These are phyloP conservation scores for Melolontha melolontha DNA, from an alignment of 2,888 invertebrate genomes.

Conservation along the genomic window DNA sequence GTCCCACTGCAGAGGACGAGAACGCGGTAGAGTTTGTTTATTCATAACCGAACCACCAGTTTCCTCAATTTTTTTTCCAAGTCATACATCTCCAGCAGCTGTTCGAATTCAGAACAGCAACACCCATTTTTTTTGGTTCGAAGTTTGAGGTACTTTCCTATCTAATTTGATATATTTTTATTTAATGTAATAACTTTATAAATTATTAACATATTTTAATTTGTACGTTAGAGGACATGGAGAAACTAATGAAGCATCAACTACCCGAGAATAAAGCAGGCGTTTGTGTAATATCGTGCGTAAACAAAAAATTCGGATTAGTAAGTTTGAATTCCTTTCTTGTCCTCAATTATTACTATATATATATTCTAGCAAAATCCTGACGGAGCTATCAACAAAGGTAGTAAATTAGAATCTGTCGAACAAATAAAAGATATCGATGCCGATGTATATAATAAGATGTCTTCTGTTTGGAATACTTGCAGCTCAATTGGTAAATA, in stretches of 20 bases:
- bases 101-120: no score
- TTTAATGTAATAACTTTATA: no score
- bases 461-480: conserved; percentile 42
- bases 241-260: conserved; percentile 59
- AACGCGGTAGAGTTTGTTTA: no score
- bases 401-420: conserved; percentile 1
- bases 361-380: conserved; percentile 38
- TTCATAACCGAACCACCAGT: no score
- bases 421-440: conserved; percentile 40
- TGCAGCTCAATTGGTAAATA: conserved; percentile 51
- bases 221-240: conserved; percentile 49
- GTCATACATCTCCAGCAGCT: no score
- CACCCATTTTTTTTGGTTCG: no score
- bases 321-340: conserved; percentile 57
- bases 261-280: conserved; percentile 63
- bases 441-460: conserved; percentile 46
- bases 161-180: no score
- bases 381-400: conserved; percentile 40
- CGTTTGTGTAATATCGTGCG: conserved; percentile 67
- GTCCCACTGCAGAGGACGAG: no score
- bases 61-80: no score
- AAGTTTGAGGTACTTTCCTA: no score
- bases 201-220: not conserved
- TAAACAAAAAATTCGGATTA: conserved; percentile 65
- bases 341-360: not conserved